These are phyloP conservation scores for Balaenoptera acutorostrata DNA, from an alignment of 2,113 vertebrate genomes.

Conservation along the genomic window DNA sequence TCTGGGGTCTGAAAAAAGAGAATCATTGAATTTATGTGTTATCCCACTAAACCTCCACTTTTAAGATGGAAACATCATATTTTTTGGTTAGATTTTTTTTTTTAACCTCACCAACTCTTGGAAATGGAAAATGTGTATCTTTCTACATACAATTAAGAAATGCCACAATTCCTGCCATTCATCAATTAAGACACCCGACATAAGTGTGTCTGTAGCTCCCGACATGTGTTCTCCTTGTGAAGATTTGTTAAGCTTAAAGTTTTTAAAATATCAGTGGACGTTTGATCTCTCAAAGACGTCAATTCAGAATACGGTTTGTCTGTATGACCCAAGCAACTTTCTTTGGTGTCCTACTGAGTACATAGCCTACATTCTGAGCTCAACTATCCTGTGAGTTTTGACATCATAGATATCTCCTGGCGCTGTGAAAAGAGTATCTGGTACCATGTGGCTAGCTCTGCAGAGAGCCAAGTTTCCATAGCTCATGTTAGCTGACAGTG, in stretches of 20 bases:
- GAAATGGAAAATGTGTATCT: neutral
- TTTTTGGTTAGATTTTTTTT: neutral
- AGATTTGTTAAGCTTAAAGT: neutral
- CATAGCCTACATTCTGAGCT: constrained; percentile 43
- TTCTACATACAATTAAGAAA: neutral
- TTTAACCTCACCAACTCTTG: neutral
- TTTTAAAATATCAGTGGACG: constrained; percentile 17
- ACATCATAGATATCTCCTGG: constrained; percentile 64
- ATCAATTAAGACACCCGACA: neutral
- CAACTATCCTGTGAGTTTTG: constrained; percentile 62
- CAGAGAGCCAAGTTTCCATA: constrained; percentile 46
- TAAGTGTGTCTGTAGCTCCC: neutral
- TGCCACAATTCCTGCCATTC: neutral
- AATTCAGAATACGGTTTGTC: constrained; percentile 24
- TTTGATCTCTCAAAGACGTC: constrained; percentile 49
- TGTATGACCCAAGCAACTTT: constrained; percentile 8
- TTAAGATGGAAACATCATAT: neutral
- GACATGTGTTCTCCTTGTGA: neutral
- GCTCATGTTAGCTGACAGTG: neutral
- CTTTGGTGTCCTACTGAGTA: constrained; percentile 29
- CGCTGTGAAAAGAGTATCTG: constrained; percentile 32
- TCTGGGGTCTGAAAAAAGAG: neutral
- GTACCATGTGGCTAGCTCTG: neutral
- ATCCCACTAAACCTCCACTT: neutral
- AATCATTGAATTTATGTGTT: neutral